Evolutionary conservation across 2,888 invertebrate genomes (phyloP), one percentile per base, ranked within the genome.

Genomic region (Lasioglossum villosulum): DNA sequence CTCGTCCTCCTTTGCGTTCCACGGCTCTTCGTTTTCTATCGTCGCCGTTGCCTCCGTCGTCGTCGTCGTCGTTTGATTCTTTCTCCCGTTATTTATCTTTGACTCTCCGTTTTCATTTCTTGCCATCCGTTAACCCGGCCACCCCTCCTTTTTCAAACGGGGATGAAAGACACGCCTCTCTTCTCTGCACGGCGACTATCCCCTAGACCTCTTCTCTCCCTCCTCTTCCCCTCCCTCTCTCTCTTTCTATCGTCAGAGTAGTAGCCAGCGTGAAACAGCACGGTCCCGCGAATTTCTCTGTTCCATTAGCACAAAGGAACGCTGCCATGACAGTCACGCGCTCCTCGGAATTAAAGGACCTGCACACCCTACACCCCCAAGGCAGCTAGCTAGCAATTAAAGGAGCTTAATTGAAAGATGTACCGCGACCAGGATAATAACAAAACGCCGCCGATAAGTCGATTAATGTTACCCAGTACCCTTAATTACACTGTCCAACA

Each of bases 291-390:
- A 63, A 78, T 88, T 77, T 88, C 84, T 86, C 80, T 75, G 80
- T 84, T 75, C 80, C 85, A 87, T 87, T 85, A 84, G 77, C 72
- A 77, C 85, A 84, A 86, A 84, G 86, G 77, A 78, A 79, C 80
- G 68, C 72, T 52, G 68, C 30, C 30, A 30, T 30, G 70, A 45
- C 70, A 45, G 74, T 37, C 82, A 45, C 82, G 74, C 70, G 82
- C 68, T 66, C 56, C 48, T 27, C 74, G 74, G 74, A 78, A 82
- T 81, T 82, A 68, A 74, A 82, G 82, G 73, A 82, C 82, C 34
- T 82, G 5, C 59, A n/a, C 59, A 5, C 27, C 27, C 27, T 14
- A 5, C 59, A 30, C 59, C 59, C 27, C 19, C 16, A 1, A 66
- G 63, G 14, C 63, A 82, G 75, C 63, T 75, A 45, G 63, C 23